Percentiles rank a stretch among this genome's conserved stretches.
These are phyloP conservation scores for Zosterops pallidus DNA, from an alignment of 2,113 vertebrate species.

Conservation along the genomic window DNA sequence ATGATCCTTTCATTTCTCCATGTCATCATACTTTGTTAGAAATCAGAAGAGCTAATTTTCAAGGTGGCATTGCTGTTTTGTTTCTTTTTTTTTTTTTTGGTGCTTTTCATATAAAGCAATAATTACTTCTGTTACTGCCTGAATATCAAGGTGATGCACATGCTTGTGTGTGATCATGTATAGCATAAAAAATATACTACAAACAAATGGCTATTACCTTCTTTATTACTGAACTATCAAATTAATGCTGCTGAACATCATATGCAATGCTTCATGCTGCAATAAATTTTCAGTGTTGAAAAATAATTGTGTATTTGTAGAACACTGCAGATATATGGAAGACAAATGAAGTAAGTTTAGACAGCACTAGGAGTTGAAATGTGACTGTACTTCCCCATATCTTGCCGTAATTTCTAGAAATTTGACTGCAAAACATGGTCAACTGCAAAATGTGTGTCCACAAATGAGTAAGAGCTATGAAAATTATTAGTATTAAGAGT, in stretches of 20 bases:
- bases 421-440: background rate
- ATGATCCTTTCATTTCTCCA: background rate
- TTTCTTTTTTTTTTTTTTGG: background rate
- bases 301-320: background rate
- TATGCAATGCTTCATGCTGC: background rate
- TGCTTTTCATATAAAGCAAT: background rate
- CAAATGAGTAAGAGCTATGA: background rate
- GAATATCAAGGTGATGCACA: accelerated
- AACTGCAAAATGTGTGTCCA: background rate
- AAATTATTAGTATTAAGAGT: background rate
- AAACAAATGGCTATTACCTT: background rate
- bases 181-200: background rate
- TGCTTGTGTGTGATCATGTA: background rate
- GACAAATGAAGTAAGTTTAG: background rate
- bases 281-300: background rate
- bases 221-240: background rate
- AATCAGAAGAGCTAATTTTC: background rate
- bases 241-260: background rate
- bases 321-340: background rate
- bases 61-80: background rate
- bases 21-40: background rate
- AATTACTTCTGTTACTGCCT: background rate
- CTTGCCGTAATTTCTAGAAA: background rate
- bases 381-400: background rate
- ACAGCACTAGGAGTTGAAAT: background rate